Base-by-base conservation (phyloP, 1,140 invertebrate species). In the Probaryconus sp. region DNA sequence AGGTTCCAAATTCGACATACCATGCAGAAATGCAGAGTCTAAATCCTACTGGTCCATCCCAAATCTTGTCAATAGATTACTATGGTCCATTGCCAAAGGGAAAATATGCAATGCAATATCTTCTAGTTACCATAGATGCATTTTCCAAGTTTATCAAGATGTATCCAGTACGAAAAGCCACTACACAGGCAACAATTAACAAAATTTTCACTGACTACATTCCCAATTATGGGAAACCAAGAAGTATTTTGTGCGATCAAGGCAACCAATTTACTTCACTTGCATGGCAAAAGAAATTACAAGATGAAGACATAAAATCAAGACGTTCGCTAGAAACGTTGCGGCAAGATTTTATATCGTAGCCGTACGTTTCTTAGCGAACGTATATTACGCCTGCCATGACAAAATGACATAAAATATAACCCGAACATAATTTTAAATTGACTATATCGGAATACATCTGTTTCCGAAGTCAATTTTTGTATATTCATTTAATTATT, bases 71-170 rank as follows among this genome's bases (percentile, higher is more conserved):
- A 2, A 10, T 48, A 10, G 30, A 31, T 18, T 48, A 16, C 11
- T 48, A 17, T 20, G 45, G 45, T 3, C 45, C 45, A 2, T 33
- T 53, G n/a, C 48, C 48, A 2, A 3, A 13, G 9, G 9, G 30
- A 1, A 24, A 0, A 6, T 33, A 5, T 3, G 53, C 21, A 3
- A 40, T 24, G 0, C 13, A 38, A 30, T 61, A 61, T 9, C 38
- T 50, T 3, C 30, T 61, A 0, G 16, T 35, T 0, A 13, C 18
- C 1, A n/a, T 48, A 5, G 56, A 61, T 45, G 42, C 38, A 6
- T 61, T 33, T 14, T 17, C 76, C n/a, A 83, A 83, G 47, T 79
- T 65, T 55, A 74, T 83, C 0, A 77, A 68, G 33, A 43, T 83
- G 7, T 84, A 78, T 56, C 33, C 76, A n/a, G 14, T 84, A 21